Conservation (phyloP, 2,113 vertebrate genomes). For the Ardeotis arabs region DNA sequence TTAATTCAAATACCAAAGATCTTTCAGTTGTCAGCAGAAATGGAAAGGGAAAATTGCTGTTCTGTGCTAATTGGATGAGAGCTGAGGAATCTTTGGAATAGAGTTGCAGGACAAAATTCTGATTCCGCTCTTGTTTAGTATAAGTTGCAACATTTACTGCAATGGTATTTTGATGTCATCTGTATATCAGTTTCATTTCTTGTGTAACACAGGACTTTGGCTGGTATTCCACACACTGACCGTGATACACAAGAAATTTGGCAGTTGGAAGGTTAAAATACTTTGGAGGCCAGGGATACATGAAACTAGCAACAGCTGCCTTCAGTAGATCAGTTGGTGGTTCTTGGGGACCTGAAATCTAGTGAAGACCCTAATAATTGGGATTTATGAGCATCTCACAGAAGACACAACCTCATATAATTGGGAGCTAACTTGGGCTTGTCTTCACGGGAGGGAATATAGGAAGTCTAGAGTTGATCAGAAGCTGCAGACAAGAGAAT, state of each 20-base stretch:
- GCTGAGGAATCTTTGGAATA: background rate
- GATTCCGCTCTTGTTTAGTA: background rate
- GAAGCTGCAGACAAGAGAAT: background rate
- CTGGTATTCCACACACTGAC: background rate
- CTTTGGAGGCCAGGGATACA: background rate
- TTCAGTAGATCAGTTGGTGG: background rate
- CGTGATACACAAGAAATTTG: background rate
- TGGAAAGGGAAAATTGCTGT: background rate
- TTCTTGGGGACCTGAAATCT: background rate
- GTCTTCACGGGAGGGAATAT: background rate
- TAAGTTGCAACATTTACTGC: background rate
- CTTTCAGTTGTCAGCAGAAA: constrained; percentile 28
- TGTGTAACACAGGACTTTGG: background rate
- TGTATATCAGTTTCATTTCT: background rate
- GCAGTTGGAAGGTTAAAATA: background rate
- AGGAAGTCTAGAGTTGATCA: background rate
- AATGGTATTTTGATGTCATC: background rate
- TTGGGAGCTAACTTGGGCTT: background rate
- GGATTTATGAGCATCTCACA: background rate
- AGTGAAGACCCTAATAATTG: background rate
- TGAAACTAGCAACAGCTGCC: background rate
- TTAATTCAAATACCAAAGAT: background rate
- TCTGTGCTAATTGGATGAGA: constrained; percentile 9
- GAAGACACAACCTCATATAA: background rate
- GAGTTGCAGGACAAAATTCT: background rate